Base-by-base conservation (phyloP, 1,140 invertebrate species). In the Carcinoscorpius rotundicauda region DNA sequence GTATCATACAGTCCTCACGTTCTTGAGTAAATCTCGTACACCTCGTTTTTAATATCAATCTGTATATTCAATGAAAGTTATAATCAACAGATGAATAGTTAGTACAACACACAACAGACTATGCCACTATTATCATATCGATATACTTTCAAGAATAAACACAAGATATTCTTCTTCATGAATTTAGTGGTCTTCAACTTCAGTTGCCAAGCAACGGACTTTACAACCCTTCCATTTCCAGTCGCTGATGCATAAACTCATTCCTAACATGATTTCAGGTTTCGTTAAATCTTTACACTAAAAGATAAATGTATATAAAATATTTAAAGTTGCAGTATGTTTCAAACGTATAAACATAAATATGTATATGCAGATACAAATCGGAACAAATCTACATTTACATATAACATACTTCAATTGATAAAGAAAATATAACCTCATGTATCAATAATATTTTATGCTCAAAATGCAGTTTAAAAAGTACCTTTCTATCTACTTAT, bases 261-360 rank as follows among this genome's bases (percentile, higher is more conserved):
- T 78, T 78, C 94, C 87, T 11, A 87, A 77, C 78, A 89, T 89
- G 1, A 86, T 82, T 76, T 93, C 89, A 5, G 91, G 86, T 69
- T 87, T 83, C 3, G 94, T 75, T 4, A 96, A 75, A 64, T 94
- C 87, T 64, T 84, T 84, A 5, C 74, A 72, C 79, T 82, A 69
- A 11, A 75, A 75, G 29, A 29, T 29, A 29, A 29, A 29, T 29
- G 29, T 29, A 53, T 69, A 56, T 66, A 62, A 64, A n/a, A 49
- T 56, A 9, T 50, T 49, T 6, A 50, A 9, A 63, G 10, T 6
- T 10, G 29, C 49, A 29, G 4, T 6, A 8, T 55, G n/a, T 55
- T 8, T 55, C 6, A 55, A 55, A 8, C 53, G 1, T 55, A 55
- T 55, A 29, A 29, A 29, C 29, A 29, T 29, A 29, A 8, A 11